Evolutionary conservation across 2,888 invertebrate species (phyloP).

Genomic region (Tetanocera ferruginea): DNA sequence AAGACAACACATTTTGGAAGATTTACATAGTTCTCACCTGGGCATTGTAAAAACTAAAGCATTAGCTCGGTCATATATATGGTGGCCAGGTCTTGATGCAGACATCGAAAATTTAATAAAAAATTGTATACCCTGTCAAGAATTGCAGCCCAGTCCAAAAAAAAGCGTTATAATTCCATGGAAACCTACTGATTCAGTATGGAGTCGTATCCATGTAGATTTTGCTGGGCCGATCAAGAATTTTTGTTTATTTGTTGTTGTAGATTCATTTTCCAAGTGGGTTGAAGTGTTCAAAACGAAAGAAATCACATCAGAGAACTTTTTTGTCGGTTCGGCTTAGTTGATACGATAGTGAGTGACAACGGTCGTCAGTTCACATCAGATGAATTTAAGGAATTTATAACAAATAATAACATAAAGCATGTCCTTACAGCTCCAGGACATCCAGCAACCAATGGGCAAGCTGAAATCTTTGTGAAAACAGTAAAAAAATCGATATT

Average conservation of each 20-base stretch:
- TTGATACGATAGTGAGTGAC: conserved; percentile 35
- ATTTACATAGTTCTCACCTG: conserved; percentile 41
- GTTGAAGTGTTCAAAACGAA: conserved; percentile 46
- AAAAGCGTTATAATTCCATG: too few relatives aligned
- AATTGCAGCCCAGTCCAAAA: conserved; percentile 44
- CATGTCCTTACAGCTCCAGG: conserved; percentile 45
- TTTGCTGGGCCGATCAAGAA: conserved; percentile 44
- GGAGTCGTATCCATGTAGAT: conserved; percentile 41
- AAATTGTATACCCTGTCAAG: conserved; percentile 41
- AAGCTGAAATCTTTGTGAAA: conserved; percentile 53
- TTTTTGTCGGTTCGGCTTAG: conserved; percentile 36
- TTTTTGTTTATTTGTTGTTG: conserved; percentile 34
- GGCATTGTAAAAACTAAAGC: conserved; percentile 45
- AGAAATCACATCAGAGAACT: conserved; percentile 38
- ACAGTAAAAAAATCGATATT: too few relatives aligned
- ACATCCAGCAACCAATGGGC: conserved; percentile 52
- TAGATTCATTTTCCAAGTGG: too few relatives aligned
- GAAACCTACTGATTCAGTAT: conserved; percentile 38
- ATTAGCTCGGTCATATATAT: conserved; percentile 40
- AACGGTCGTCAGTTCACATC: conserved; percentile 42
- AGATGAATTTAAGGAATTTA: conserved; percentile 29
- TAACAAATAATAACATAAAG: background rate
- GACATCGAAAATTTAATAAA: conserved; percentile 41
- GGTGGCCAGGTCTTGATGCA: conserved; percentile 43
- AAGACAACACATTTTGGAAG: conserved; percentile 10